These are phyloP conservation scores for Platysternon megacephalum DNA, from an alignment of 2,113 vertebrate genomes.

Conservation along the genomic window DNA sequence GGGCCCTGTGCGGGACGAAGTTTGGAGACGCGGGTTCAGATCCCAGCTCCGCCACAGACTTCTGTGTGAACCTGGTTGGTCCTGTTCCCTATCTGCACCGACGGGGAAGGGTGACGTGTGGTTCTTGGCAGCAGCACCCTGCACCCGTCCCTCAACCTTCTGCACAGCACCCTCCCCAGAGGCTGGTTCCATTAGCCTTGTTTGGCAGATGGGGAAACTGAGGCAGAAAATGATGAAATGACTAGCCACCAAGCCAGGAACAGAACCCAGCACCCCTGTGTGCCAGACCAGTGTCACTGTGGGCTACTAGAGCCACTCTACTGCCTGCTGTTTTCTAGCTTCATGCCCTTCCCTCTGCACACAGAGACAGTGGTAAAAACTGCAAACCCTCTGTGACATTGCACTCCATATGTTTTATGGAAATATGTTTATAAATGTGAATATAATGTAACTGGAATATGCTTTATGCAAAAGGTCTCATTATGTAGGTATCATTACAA, in stretches of 20 bases:
- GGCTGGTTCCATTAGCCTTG: background rate
- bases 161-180: background rate
- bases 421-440: too few relatives aligned
- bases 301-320: background rate
- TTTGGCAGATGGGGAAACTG: background rate
- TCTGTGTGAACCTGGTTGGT: background rate
- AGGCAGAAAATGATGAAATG: background rate
- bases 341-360: background rate
- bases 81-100: background rate
- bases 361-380: background rate
- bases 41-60: background rate
- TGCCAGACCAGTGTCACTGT: too few relatives aligned
- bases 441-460: too few relatives aligned
- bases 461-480: too few relatives aligned
- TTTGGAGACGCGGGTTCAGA: fast-evolving
- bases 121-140: background rate
- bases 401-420: too few relatives aligned
- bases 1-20: too few relatives aligned
- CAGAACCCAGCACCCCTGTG: background rate
- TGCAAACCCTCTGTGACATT: background rate
- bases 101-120: background rate
- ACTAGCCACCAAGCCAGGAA: background rate
- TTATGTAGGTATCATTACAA: too few relatives aligned
- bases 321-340: background rate
- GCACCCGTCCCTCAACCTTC: background rate